A percentile compares a stretch with the other conserved stretches of the same genome.
Conservation (phyloP, 2,888 invertebrate genomes). For the Cheilosia grossa region DNA sequence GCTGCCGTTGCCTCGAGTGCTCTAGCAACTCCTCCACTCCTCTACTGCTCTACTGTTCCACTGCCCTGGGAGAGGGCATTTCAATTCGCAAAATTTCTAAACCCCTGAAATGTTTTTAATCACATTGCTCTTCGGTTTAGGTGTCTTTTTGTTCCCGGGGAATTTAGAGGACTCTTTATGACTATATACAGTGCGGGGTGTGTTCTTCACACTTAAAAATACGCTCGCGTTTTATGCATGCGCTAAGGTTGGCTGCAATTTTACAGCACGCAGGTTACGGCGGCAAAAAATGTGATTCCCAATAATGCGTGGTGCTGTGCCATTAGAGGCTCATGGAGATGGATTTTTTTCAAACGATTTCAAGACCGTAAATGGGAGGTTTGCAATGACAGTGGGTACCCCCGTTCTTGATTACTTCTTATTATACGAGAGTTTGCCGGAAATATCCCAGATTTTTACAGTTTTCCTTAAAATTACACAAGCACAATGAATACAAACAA, state of each 20-base stretch:
- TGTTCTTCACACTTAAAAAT: slow-evolving; percentile 28
- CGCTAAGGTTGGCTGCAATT: slow-evolving; percentile 43
- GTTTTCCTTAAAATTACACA: slow-evolving; percentile 25
- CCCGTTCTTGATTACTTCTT: slow-evolving; percentile 37
- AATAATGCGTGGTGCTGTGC: slow-evolving; percentile 28
- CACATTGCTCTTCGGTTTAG: slow-evolving; percentile 48
- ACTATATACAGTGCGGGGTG: slow-evolving; percentile 39
- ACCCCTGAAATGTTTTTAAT: slow-evolving; percentile 68
- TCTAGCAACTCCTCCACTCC: too few relatives aligned
- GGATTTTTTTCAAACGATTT: slow-evolving; percentile 27
- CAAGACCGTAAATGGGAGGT: not conserved
- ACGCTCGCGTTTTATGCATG: slow-evolving; percentile 65
- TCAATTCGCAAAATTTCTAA: slow-evolving; percentile 61
- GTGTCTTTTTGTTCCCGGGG: not conserved
- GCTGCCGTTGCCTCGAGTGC: slow-evolving; percentile 14
- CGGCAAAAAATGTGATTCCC: slow-evolving; percentile 30
- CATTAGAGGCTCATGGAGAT: not conserved
- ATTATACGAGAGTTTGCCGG: not conserved
- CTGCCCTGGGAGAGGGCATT: slow-evolving; percentile 28
- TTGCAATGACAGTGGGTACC: slow-evolving; percentile 16
- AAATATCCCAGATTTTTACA: slow-evolving; percentile 17
- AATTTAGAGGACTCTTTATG: slow-evolving; percentile 46
- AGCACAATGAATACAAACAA: slow-evolving; percentile 19
- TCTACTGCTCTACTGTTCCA: not conserved
- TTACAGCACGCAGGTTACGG: slow-evolving; percentile 44